A percentile compares a stretch with the other conserved stretches of the same genome.
phyloP scores from a whole-genome alignment of 2,888 invertebrate genomes.

The Gasteruption jaculator region DNA sequence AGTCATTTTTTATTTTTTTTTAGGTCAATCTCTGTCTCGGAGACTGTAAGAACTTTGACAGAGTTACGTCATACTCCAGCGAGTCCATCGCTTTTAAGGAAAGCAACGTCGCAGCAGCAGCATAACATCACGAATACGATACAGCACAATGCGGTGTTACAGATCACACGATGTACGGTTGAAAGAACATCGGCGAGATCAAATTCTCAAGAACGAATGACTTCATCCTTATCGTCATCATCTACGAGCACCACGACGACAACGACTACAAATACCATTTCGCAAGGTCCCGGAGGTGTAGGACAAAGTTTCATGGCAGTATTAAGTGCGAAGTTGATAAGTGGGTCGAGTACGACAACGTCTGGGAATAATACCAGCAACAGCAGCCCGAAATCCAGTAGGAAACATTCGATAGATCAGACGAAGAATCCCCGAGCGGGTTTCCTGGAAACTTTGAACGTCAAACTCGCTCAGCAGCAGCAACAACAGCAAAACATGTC shows the following conservation, averaged over 20 bases:
- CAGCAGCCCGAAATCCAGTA: slow-evolving; percentile 39
- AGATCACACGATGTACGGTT: slow-evolving; percentile 34
- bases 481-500: slow-evolving; percentile 40
- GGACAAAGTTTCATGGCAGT: slow-evolving; percentile 67
- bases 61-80: slow-evolving; percentile 83
- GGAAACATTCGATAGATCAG: slow-evolving; percentile 49
- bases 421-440: slow-evolving; percentile 54
- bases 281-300: slow-evolving; percentile 55
- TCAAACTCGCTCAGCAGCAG: slow-evolving; percentile 70
- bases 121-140: slow-evolving; percentile 19
- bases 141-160: slow-evolving; percentile 31
- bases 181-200: slow-evolving; percentile 36
- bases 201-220: slow-evolving; percentile 27
- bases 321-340: slow-evolving; percentile 63
- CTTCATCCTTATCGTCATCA: slow-evolving; percentile 3
- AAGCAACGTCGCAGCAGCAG: slow-evolving; percentile 33
- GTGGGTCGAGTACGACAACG: slow-evolving; percentile 27
- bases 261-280: slow-evolving; percentile 14
- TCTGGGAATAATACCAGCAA: slow-evolving; percentile 24
- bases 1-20: slow-evolving; percentile 11
- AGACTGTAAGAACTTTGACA: slow-evolving; percentile 80
- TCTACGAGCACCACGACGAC: slow-evolving; percentile 16
- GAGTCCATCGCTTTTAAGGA: slow-evolving; percentile 70
- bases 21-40: slow-evolving; percentile 63
- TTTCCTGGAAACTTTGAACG: slow-evolving; percentile 78